These are phyloP conservation scores for Actenoides lindsayi DNA, from an alignment of 2,113 vertebrate species.

Conservation along the genomic window DNA sequence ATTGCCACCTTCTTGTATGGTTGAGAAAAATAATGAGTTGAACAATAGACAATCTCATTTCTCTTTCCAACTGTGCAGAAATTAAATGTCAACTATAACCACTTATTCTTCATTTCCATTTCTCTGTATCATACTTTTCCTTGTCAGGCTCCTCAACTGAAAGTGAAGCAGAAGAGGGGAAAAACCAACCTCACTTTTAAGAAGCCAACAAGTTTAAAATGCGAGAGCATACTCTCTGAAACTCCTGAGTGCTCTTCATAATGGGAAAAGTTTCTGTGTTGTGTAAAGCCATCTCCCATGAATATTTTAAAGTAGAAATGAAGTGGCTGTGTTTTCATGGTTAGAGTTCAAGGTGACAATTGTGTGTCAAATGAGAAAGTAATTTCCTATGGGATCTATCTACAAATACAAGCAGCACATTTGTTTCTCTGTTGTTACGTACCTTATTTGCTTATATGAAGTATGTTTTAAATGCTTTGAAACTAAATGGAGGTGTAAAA, in stretches of 20 bases:
- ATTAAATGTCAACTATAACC: constrained; percentile 62
- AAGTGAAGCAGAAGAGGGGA: constrained; percentile 37
- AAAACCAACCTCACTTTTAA: neutral
- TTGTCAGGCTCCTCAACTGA: constrained; percentile 44
- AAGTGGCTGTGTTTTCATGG: neutral
- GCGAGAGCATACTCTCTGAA: neutral
- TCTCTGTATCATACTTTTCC: constrained; percentile 2
- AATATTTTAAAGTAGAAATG: neutral
- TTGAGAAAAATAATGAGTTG: constrained; percentile 30
- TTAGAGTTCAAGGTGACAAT: neutral
- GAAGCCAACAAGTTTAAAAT: constrained; percentile 39
- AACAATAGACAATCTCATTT: constrained; percentile 61
- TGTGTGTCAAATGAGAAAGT: neutral
- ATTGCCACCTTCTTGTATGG: constrained; percentile 10
- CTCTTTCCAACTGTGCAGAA: constrained; percentile 50
- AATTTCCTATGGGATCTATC: neutral
- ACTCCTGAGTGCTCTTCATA: neutral
- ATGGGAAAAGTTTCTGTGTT: constrained; percentile 24
- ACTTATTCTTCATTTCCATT: constrained; percentile 63
- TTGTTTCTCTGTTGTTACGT: neutral
- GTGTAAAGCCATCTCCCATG: neutral
- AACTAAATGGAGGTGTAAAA: neutral
- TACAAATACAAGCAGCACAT: neutral
- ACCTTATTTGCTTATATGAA: neutral
- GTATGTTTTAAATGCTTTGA: neutral